Evolutionary conservation across 2,888 invertebrate genomes (phyloP).

Genomic region (Sphaerophoria rueppellii): DNA sequence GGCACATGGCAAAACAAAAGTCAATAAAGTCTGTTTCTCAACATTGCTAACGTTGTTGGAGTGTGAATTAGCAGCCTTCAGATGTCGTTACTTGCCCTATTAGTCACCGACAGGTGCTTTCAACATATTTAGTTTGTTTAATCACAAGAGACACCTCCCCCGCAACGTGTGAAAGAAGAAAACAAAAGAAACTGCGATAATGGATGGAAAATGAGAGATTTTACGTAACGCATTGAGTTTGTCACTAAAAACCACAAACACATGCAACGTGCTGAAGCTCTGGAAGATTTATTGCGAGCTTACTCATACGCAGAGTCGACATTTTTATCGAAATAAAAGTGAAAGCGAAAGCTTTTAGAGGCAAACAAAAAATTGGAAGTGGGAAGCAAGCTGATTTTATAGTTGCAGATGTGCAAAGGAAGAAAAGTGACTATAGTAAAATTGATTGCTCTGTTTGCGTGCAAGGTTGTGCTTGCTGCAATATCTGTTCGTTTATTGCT

Average conservation of each 20-base stretch:
- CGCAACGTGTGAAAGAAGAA: background rate
- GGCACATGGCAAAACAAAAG: background rate
- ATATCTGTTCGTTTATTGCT: conserved; percentile 26
- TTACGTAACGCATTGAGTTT: conserved; percentile 62
- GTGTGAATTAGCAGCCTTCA: conserved; percentile 35
- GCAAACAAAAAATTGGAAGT: conserved; percentile 5
- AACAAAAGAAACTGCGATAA: background rate
- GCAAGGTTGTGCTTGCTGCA: conserved; percentile 43
- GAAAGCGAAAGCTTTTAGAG: conserved; percentile 72
- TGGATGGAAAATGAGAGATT: conserved; percentile 28
- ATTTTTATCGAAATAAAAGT: conserved; percentile 51
- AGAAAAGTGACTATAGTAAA: conserved; percentile 4
- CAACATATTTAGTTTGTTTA: conserved; percentile 23
- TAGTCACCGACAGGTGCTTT: conserved; percentile 44
- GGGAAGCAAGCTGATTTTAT: conserved; percentile 5
- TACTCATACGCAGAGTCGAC: conserved; percentile 39
- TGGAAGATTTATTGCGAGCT: conserved; percentile 49
- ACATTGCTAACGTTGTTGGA: background rate
- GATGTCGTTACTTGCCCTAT: conserved; percentile 23
- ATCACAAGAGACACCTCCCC: conserved; percentile 29
- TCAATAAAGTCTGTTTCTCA: conserved; percentile 51
- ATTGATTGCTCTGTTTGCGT: conserved; percentile 41
- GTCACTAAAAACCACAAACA: conserved; percentile 40
- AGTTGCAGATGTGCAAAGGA: conserved; percentile 35
- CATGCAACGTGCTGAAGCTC: conserved; percentile 25